Conservation (phyloP, 2,797 vertebrate genomes). For the Apogon hyalosoma region DNA sequence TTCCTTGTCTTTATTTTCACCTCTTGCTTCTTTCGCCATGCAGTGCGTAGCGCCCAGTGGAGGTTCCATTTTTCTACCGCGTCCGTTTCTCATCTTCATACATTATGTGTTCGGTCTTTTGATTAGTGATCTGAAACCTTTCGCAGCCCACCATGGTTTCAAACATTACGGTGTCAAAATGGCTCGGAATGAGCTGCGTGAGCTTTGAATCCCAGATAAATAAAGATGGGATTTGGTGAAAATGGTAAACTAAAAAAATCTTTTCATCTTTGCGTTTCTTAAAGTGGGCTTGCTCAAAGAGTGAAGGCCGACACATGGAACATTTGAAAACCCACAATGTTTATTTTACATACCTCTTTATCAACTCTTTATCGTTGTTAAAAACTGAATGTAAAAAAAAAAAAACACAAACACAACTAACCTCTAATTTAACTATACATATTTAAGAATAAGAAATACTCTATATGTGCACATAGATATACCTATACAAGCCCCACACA, state of each 20-base stretch:
- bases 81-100: constrained; percentile 31
- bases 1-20: constrained; percentile 10
- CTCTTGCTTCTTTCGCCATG: constrained; percentile 23
- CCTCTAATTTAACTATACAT: constrained; percentile 83
- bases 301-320: constrained; percentile 30
- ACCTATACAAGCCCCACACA: constrained; percentile 78
- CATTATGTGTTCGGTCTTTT: constrained; percentile 14
- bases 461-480: constrained; percentile 81
- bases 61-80: constrained; percentile 42
- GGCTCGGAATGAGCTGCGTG: background rate
- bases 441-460: constrained; percentile 81
- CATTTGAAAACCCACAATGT: constrained; percentile 44
- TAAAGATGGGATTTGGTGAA: background rate
- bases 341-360: constrained; percentile 57
- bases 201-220: background rate
- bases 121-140: constrained; percentile 31
- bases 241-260: background rate
- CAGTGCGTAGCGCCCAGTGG: constrained; percentile 47
- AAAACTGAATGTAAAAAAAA: constrained; percentile 84
- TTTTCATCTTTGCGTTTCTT: constrained; percentile 13
- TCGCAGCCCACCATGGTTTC: constrained; percentile 21
- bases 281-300: constrained; percentile 50
- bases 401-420: constrained; percentile 80
- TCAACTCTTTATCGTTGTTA: constrained; percentile 71
- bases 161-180: background rate